phyloP scores from a whole-genome alignment of 2,113 vertebrate genomes.

The Tapirus terrestris region DNA sequence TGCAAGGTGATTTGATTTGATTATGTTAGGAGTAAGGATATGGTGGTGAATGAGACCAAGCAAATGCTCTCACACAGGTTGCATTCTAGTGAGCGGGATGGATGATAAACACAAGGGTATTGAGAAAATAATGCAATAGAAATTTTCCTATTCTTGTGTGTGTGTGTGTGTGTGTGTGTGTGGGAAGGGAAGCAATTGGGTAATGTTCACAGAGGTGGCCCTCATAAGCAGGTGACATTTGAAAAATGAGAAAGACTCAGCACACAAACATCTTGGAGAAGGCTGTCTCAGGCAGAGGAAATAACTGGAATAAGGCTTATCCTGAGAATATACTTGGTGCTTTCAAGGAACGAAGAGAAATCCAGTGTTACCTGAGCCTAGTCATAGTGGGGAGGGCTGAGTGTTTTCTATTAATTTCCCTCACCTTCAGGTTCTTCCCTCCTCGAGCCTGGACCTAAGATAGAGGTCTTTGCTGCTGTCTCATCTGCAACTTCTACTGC shows the following conservation, averaged over 20 bases:
- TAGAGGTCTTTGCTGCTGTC: neutral
- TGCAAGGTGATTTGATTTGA: neutral
- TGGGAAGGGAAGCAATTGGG: neutral
- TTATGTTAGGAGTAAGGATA: neutral
- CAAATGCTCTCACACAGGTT: neutral
- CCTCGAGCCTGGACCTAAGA: neutral
- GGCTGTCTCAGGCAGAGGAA: neutral
- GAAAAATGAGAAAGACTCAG: neutral
- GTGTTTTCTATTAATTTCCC: neutral
- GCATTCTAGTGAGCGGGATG: too few relatives aligned
- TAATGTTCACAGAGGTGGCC: neutral
- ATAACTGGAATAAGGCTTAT: neutral
- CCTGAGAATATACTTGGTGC: neutral
- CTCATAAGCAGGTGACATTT: neutral
- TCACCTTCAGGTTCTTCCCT: neutral
- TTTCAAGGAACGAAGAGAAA: neutral
- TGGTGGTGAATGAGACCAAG: rapidly evolving
- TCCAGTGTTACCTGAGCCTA: neutral
- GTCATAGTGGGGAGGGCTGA: rapidly evolving
- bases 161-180: neutral
- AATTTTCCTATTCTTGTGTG: neutral
- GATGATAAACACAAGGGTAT: neutral
- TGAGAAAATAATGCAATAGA: neutral
- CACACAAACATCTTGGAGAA: neutral
- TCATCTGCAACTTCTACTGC: neutral